These are phyloP conservation scores for Temnothorax longispinosus DNA, from an alignment of 1,140 invertebrate genomes.

Conservation along the genomic window DNA sequence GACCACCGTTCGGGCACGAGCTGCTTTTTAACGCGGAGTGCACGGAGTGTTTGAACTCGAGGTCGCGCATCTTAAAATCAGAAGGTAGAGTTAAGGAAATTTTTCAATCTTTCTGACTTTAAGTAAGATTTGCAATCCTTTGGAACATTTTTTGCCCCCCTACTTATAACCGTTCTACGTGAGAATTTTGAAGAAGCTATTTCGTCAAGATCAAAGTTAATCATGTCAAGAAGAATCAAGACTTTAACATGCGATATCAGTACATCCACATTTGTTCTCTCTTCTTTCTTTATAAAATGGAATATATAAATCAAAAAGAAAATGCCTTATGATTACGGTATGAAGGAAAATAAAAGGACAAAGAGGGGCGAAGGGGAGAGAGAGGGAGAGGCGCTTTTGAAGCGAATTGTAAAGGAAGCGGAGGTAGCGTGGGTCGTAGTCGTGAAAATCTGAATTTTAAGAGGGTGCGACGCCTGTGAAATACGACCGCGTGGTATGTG, in stretches of 20 bases:
- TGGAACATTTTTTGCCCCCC: neutral
- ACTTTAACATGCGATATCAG: neutral
- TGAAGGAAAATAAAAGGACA: neutral
- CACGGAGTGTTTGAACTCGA: neutral
- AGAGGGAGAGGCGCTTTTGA: conserved; percentile 17
- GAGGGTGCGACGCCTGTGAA: conserved; percentile 67
- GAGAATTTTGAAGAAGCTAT: neutral
- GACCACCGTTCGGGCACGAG: neutral
- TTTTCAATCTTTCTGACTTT: neutral
- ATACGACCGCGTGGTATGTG: conserved; percentile 56
- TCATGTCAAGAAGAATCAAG: neutral
- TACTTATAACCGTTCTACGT: neutral
- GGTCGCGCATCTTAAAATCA: neutral
- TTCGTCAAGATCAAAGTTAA: neutral
- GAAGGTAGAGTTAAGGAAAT: neutral
- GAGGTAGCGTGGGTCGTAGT: conserved; percentile 52
- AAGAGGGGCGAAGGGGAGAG: neutral
- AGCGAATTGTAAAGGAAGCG: conserved; percentile 50
- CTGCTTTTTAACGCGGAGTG: neutral
- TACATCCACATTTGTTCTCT: neutral
- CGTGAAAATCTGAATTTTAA: conserved; percentile 70
- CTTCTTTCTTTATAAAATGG: neutral
- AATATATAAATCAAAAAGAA: conserved; percentile 40
- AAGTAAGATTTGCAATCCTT: neutral
- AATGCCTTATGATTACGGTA: conserved; percentile 10